phyloP scores from a whole-genome alignment of 2,797 vertebrate genomes.

The Silurus lanzhouensis region DNA sequence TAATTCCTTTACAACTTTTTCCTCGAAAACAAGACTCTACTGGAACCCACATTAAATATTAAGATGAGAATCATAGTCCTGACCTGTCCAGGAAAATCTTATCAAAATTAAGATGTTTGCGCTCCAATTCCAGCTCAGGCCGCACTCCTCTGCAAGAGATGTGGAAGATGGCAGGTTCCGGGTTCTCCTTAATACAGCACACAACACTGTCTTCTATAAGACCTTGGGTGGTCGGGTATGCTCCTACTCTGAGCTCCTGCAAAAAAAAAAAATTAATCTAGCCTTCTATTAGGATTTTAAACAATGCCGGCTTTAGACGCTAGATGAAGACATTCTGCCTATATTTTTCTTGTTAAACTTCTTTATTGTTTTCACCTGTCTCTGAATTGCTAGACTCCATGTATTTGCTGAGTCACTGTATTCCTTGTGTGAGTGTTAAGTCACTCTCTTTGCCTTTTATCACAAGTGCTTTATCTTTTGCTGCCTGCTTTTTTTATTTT shows the following conservation, averaged over 20 bases:
- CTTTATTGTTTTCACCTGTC: neutral
- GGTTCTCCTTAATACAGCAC: conserved; percentile 84
- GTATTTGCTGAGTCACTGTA: too few species aligned
- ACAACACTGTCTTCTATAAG: conserved; percentile 79
- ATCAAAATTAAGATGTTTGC: conserved; percentile 78
- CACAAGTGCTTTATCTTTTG: neutral
- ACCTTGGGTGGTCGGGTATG: conserved; percentile 80
- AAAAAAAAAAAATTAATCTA: conserved; percentile 8
- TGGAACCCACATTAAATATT: neutral
- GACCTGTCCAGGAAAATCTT: conserved; percentile 83
- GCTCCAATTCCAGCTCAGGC: conserved; percentile 81
- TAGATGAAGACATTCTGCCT: neutral
- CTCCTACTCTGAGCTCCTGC: conserved; percentile 84
- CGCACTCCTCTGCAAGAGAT: conserved; percentile 84
- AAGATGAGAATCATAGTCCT: neutral
- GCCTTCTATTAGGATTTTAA: neutral
- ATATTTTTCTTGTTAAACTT: neutral
- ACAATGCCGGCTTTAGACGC: neutral
- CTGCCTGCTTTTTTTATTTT: neutral
- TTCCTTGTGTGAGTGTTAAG: too few species aligned
- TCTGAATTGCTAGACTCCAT: neutral
- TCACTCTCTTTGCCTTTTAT: neutral
- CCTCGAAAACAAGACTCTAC: neutral
- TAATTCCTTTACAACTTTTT: neutral
- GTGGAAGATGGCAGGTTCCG: conserved; percentile 72